A percentile compares a stretch with the other conserved stretches of the same genome.
Conservation (phyloP, 2,113 vertebrate genomes). For the Psettodes erumei region DNA sequence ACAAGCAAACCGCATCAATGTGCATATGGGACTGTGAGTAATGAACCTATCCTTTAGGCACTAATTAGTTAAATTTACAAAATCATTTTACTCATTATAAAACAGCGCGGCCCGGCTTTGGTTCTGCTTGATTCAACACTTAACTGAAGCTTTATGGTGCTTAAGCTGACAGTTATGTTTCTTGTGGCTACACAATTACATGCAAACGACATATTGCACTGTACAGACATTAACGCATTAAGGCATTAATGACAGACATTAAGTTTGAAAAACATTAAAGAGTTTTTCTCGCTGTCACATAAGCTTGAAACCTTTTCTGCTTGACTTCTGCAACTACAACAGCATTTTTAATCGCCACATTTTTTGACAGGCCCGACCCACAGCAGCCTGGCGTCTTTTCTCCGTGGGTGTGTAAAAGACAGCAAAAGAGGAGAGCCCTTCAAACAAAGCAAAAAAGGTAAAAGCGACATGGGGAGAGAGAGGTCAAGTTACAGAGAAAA, state of each 20-base stretch:
- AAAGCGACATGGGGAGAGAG: not conserved
- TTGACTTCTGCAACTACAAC: not conserved
- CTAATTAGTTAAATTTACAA: not conserved
- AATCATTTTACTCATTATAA: not conserved
- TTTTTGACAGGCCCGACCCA: not conserved
- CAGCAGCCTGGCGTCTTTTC: not conserved
- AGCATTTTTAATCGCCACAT: not conserved
- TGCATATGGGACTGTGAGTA: not conserved
- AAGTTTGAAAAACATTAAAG: not conserved
- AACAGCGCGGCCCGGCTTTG: not conserved
- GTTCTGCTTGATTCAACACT: not conserved
- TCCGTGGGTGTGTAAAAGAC: not conserved
- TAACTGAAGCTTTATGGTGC: not conserved
- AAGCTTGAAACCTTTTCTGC: not conserved
- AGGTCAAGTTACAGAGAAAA: conserved; percentile 21
- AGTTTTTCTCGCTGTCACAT: not conserved
- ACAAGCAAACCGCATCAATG: not conserved
- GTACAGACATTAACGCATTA: no score
- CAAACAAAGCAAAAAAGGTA: conserved; percentile 15
- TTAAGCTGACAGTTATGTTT: not conserved
- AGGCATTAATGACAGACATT: no score
- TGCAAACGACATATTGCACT: not conserved
- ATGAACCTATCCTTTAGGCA: not conserved
- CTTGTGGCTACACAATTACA: not conserved
- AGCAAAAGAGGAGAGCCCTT: not conserved